phyloP scores from a whole-genome alignment of 2,113 vertebrate genomes.

The Chionis minor region DNA sequence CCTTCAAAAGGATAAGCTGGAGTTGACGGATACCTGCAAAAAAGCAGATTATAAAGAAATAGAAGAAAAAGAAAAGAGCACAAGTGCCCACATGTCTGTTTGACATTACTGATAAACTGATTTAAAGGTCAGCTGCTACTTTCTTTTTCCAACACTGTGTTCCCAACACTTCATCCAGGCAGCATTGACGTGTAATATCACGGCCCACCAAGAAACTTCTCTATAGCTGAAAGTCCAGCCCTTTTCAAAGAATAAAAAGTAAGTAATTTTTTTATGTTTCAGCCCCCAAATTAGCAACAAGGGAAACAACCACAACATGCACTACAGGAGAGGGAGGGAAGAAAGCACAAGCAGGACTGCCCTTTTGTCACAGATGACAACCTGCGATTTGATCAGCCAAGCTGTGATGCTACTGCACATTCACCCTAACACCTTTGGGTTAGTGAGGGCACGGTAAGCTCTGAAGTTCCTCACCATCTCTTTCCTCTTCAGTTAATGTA shows the following conservation, averaged over 20 bases:
- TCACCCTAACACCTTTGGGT: background rate
- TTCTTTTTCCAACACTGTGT: background rate
- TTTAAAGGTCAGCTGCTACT: background rate
- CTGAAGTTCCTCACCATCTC: background rate
- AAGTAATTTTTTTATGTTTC: background rate
- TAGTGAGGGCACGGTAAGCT: background rate
- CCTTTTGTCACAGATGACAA: background rate
- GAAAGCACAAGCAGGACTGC: background rate
- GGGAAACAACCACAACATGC: background rate
- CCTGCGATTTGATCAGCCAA: background rate
- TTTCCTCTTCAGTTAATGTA: background rate
- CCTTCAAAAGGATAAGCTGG: constrained; percentile 95
- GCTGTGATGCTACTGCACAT: background rate
- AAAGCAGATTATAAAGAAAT: background rate
- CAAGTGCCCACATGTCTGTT: fast-evolving
- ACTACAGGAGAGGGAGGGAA: background rate
- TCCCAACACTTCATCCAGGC: background rate
- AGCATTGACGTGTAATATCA: background rate
- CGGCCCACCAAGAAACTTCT: background rate
- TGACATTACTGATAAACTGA: background rate
- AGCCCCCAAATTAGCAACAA: background rate
- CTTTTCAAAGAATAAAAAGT: background rate
- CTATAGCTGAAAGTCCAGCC: background rate
- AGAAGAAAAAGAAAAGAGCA: background rate
- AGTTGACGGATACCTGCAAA: constrained; percentile 95